Evolutionary conservation across 2,888 invertebrate genomes (phyloP).

Genomic region (Nasonovia ribisnigri): DNA sequence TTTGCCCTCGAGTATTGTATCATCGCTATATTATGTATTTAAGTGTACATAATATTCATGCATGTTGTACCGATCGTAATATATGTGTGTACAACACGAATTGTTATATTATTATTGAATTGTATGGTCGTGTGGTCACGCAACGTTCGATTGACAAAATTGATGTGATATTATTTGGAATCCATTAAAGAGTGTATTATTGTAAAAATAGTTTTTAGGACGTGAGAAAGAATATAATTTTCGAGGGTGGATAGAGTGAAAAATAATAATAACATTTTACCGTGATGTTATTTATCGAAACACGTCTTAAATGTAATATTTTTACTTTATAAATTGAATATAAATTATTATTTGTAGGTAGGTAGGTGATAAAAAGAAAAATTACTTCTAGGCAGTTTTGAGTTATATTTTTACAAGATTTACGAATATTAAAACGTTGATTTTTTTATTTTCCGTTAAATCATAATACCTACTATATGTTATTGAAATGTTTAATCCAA

Average conservation of each 20-base stretch:
- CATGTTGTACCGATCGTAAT: background rate
- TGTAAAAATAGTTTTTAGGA: background rate
- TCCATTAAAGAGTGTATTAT: background rate
- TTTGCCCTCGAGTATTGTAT: background rate
- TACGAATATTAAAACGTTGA: background rate
- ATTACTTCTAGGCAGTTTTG: background rate
- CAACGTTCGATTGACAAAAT: constrained; percentile 58
- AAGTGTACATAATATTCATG: background rate
- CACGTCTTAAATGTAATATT: background rate
- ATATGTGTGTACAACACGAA: background rate
- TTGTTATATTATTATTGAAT: background rate
- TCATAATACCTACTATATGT: no score
- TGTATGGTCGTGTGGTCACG: constrained; percentile 28
- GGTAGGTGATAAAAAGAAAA: background rate
- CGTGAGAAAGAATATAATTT: background rate
- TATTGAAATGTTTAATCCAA: no score
- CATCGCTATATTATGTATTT: background rate
- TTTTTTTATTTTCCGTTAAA: background rate
- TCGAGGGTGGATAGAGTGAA: background rate
- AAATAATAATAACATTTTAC: constrained; percentile 6
- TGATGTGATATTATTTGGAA: constrained; percentile 28
- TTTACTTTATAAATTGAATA: background rate
- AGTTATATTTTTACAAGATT: background rate
- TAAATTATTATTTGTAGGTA: background rate
- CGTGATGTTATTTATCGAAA: background rate